phyloP scores from a whole-genome alignment of 2,888 invertebrate species.

The Drosophila conformis region DNA sequence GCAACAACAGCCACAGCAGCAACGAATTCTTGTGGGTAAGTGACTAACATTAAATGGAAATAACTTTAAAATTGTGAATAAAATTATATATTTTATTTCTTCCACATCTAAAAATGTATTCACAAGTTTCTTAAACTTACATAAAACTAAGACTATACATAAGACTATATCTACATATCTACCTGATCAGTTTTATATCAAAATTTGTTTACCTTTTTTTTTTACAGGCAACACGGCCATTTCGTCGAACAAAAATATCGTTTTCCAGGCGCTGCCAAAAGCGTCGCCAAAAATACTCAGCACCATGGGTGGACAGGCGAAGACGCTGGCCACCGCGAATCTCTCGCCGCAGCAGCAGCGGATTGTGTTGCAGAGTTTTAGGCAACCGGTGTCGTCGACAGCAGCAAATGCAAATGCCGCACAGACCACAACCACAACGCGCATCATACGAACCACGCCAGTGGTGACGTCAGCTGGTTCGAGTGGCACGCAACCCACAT shows the following conservation, averaged over 20 bases:
- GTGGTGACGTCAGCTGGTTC: slow-evolving; percentile 33
- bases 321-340: slow-evolving; percentile 68
- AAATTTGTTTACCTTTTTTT: not conserved
- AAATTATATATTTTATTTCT: not conserved
- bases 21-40: slow-evolving; percentile 78
- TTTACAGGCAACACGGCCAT: slow-evolving; percentile 75
- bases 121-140: too few species aligned
- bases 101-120: not conserved
- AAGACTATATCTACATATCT: not conserved
- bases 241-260: slow-evolving; percentile 72
- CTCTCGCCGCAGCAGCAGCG: slow-evolving; percentile 83
- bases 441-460: slow-evolving; percentile 59
- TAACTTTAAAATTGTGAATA: not conserved
- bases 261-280: slow-evolving; percentile 65
- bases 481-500: slow-evolving; percentile 4
- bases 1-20: slow-evolving; percentile 48
- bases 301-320: slow-evolving; percentile 44
- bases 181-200: not conserved
- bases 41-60: slow-evolving; percentile 3
- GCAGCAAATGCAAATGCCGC: slow-evolving; percentile 18
- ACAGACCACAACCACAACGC: slow-evolving; percentile 55
- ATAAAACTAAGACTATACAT: not conserved
- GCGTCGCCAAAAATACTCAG: slow-evolving; percentile 66
- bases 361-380: slow-evolving; percentile 82
- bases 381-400: slow-evolving; percentile 70